Evolutionary conservation across 2,797 vertebrate species (phyloP), one percentile per base, ranked within the genome.

Genomic region (Microcaecilia unicolor): DNA sequence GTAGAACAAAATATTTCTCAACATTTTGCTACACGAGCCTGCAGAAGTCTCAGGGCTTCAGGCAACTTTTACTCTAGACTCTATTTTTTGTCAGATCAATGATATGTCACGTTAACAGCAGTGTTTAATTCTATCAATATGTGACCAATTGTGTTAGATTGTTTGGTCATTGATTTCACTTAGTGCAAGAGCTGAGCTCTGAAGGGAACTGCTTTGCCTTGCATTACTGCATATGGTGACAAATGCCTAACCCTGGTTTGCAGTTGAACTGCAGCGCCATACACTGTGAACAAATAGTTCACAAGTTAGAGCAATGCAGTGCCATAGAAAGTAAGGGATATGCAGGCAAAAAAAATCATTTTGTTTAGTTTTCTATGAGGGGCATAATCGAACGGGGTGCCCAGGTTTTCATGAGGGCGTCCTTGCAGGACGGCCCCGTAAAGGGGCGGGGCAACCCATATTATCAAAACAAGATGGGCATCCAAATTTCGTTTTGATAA

Each of bases 71-170:
- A 70, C 34, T 55, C 54, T 48, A 44, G 63, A 64, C 66, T 72
- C 64, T 37, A 38, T 63, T 76, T n/a, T 74, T 74, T 67, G 64
- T 63, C 61, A 58, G 72, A 88, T 74, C 86, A 87, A 85, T 83
- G 86, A 83, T 77, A 83, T 80, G 82, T 78, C 75, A 76, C 78
- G 75, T 91, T 89, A 87, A 86, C 84, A 89, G 86, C 53, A 1
- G 84, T 83, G 78, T 88, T 89, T 92, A 91, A 92, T 89, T 89
- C 81, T 84, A 81, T 96, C 90, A 86, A 92, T 92, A 91, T 75
- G 63, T 87, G 76, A 83, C 83, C 84, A 88, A 89, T 87, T 83
- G 83, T 86, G 85, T 85, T 78, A 86, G 76, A 93, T 87, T 87
- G 87, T 88, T 80, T 74, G 74, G 65, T 61, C 76, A 92, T 91